Conservation (phyloP, 1,140 invertebrate species). For the Drosophila sp. region DNA sequence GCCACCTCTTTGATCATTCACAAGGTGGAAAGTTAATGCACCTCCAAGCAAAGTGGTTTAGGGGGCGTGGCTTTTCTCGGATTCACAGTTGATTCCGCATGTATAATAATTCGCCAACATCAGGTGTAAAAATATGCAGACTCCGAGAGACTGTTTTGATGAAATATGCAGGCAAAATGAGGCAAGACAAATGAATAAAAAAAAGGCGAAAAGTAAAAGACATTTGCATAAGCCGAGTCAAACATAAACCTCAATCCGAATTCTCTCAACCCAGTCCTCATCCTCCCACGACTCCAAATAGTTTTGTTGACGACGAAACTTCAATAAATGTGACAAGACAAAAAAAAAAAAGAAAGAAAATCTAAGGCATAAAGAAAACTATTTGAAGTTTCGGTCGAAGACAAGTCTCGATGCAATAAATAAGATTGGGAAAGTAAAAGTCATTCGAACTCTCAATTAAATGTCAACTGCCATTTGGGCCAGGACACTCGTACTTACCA, state of each 20-base stretch:
- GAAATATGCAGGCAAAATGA: conserved; percentile 65
- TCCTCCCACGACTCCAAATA: conserved; percentile 37
- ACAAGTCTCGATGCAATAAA: conserved; percentile 27
- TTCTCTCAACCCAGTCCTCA: neutral
- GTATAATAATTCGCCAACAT: conserved; percentile 57
- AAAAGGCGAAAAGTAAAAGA: conserved; percentile 23
- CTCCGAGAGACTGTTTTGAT: conserved; percentile 60
- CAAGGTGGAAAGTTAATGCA: conserved; percentile 54
- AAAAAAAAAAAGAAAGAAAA: conserved; percentile 35
- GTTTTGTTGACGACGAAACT: conserved; percentile 47
- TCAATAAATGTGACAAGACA: neutral
- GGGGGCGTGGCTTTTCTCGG: neutral
- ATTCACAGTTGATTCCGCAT: conserved; percentile 66
- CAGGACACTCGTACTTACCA: conserved; percentile 84
- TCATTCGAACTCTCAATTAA: conserved; percentile 50
- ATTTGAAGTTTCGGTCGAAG: neutral
- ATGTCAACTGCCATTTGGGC: conserved; percentile 29
- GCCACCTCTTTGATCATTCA: conserved; percentile 56
- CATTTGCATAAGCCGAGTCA: conserved; percentile 62
- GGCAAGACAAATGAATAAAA: conserved; percentile 9
- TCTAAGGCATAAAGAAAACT: conserved; percentile 7
- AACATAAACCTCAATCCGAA: conserved; percentile 6
- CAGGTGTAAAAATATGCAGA: conserved; percentile 73
- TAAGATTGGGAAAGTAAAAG: conserved; percentile 14
- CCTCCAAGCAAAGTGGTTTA: conserved; percentile 18